Conservation (phyloP, 2,888 invertebrate species). For the Galerucella pusilla region DNA sequence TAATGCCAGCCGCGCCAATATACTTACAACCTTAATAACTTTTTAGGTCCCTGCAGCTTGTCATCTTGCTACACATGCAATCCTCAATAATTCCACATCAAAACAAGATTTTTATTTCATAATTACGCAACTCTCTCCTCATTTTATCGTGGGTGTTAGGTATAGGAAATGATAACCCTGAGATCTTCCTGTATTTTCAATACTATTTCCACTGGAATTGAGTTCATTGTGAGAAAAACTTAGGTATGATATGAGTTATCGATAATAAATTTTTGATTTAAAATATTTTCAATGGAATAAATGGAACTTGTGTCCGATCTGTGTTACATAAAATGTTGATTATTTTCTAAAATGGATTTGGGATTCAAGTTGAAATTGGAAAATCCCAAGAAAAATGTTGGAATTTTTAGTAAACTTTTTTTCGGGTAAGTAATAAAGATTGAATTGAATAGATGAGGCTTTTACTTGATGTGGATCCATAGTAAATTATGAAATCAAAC, state of each 20-base stretch:
- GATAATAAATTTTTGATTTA: background rate
- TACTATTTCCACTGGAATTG: background rate
- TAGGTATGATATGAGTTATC: background rate
- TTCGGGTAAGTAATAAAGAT: conserved; percentile 12
- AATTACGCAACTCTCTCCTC: background rate
- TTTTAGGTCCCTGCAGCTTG: too few species aligned
- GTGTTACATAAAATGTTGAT: background rate
- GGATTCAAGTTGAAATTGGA: conserved; percentile 42
- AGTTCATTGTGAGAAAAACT: background rate
- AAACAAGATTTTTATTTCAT: background rate
- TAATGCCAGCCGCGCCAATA: too few species aligned
- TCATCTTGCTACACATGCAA: too few species aligned
- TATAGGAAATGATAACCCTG: background rate
- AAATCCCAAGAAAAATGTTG: conserved; percentile 48
- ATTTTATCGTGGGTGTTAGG: background rate
- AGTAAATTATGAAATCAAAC: too few species aligned
- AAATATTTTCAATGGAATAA: background rate
- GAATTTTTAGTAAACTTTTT: conserved; percentile 41
- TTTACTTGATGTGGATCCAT: too few species aligned
- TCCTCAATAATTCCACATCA: background rate
- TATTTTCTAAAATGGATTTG: conserved; percentile 43
- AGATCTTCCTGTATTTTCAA: background rate
- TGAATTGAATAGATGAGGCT: too few species aligned
- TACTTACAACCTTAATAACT: too few species aligned
- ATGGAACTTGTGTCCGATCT: too few species aligned